These are phyloP conservation scores for Pseudococcus jackbeardsleyi DNA, from an alignment of 2,888 invertebrate genomes.

Conservation along the genomic window DNA sequence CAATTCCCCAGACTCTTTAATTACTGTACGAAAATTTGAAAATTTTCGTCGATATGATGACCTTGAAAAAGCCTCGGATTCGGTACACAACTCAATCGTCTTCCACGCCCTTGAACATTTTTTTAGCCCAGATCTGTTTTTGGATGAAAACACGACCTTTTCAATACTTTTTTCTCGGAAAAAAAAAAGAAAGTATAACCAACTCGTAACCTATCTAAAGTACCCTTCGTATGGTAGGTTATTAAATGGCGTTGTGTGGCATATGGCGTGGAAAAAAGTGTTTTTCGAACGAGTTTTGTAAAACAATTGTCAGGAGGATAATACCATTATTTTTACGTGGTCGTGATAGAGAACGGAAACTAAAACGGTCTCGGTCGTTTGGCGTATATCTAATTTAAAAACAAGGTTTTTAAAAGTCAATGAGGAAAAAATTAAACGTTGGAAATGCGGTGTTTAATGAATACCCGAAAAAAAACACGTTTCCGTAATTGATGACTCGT, in stretches of 20 bases:
- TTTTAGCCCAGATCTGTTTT: background rate
- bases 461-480: background rate
- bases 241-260: background rate
- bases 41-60: background rate
- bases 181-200: background rate
- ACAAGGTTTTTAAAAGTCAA: conserved; percentile 29
- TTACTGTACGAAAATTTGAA: conserved; percentile 14
- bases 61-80: background rate
- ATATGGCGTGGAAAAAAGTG: background rate
- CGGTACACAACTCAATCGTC: background rate
- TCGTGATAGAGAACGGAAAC: background rate
- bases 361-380: background rate
- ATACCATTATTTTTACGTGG: conserved; percentile 9
- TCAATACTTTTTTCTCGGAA: background rate
- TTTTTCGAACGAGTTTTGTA: background rate
- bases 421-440: conserved; percentile 8
- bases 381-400: background rate
- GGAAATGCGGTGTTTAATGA: conserved; percentile 1
- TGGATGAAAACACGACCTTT: background rate
- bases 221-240: background rate
- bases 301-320: conserved; percentile 18
- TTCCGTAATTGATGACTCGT: conserved; percentile 7
- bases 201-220: conserved; percentile 1
- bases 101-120: background rate
- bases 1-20: background rate